phyloP scores from a whole-genome alignment of 1,140 invertebrate species.

The Berghia stephanieae region DNA sequence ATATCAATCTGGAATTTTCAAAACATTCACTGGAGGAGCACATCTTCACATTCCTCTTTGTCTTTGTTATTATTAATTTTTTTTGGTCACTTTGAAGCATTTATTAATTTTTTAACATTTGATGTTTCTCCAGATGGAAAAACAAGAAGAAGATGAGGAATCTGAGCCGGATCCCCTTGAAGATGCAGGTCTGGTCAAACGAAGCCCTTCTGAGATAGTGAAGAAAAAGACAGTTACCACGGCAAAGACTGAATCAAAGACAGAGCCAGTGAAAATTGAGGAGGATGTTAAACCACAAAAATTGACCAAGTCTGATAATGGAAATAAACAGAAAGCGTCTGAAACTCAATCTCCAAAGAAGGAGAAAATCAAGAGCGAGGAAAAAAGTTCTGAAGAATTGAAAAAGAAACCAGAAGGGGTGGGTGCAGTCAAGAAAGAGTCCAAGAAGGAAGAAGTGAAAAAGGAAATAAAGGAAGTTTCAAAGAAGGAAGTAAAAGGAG shows the following conservation, averaged over 20 bases:
- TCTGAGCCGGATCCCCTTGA: neutral
- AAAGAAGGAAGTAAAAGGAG: conserved; percentile 27
- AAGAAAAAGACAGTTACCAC: neutral
- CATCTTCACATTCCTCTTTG: neutral
- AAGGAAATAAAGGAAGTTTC: neutral
- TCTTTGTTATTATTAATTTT: neutral
- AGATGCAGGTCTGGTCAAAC: neutral
- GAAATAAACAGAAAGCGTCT: neutral
- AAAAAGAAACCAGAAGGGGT: too few relatives aligned
- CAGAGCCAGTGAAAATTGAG: neutral
- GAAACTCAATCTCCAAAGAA: neutral
- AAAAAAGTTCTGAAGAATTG: neutral
- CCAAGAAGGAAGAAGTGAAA: conserved; percentile 32
- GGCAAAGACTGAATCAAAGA: neutral
- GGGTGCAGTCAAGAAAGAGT: conserved; percentile 23
- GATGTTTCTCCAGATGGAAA: neutral
- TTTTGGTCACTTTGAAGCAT: neutral
- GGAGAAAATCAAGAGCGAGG: neutral
- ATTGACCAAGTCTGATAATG: neutral
- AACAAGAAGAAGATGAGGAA: neutral
- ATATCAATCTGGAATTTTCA: too few relatives aligned
- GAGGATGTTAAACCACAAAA: neutral
- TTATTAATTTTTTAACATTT: neutral
- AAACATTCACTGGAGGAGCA: too few relatives aligned
- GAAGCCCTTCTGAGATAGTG: neutral